A percentile compares a stretch with the other conserved stretches of the same genome.
Conservation (phyloP, 2,888 invertebrate genomes). For the Drosophila mettleri region DNA sequence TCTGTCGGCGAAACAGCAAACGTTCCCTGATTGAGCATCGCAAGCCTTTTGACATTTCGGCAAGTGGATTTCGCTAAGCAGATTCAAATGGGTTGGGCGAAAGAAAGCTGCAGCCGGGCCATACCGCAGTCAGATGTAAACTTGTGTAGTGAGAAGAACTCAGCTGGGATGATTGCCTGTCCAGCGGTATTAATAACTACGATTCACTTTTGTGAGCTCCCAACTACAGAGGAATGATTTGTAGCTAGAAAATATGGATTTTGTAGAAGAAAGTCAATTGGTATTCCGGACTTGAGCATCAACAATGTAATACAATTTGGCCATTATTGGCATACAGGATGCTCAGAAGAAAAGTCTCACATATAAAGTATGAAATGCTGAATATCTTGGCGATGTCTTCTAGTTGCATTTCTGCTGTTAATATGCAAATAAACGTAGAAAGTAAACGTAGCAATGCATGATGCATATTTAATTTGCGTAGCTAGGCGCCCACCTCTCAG, state of each 20-base stretch:
- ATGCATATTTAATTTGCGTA: constrained; percentile 44
- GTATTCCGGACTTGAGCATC: not conserved
- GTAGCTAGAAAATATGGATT: constrained; percentile 1
- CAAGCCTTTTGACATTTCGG: constrained; percentile 65
- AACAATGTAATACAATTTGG: constrained; percentile 2
- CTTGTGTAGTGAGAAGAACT: not conserved
- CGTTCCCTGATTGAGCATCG: constrained; percentile 47
- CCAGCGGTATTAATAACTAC: not conserved
- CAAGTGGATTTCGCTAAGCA: constrained; percentile 35
- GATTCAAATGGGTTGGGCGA: constrained; percentile 47
- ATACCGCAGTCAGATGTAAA: not conserved
- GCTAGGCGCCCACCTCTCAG: constrained; percentile 16
- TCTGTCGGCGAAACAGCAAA: constrained; percentile 55
- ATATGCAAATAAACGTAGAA: constrained; percentile 29
- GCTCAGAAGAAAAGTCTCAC: not conserved
- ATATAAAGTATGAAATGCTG: constrained; percentile 14
- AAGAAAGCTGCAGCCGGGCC: constrained; percentile 37
- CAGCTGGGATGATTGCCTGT: not conserved
- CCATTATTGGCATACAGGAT: constrained; percentile 3
- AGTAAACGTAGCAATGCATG: constrained; percentile 41
- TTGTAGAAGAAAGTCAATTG: constrained; percentile 1
- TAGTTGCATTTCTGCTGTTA: constrained; percentile 10
- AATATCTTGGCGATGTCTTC: constrained; percentile 5
- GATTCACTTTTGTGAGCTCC: not conserved
- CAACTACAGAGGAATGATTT: not conserved